Percentiles rank a stretch among this genome's conserved stretches.
Evolutionary conservation across 1,140 invertebrate genomes (phyloP).

Genomic region (Tetragnatha versicolor): DNA sequence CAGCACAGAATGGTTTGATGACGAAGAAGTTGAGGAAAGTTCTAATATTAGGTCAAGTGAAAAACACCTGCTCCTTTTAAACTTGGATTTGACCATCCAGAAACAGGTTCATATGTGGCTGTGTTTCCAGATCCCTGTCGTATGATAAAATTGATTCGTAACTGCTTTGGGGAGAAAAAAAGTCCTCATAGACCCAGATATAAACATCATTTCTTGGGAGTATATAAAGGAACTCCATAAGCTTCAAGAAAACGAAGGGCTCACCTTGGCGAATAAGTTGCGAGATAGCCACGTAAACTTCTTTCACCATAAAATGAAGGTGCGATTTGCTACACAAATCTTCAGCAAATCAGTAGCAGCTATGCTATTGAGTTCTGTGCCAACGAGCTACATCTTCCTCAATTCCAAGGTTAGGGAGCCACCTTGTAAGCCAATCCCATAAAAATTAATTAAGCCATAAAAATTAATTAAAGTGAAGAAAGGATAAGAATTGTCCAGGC

Average conservation of each 20-base stretch:
- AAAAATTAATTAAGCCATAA: no score
- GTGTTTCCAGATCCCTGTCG: conserved; percentile 56
- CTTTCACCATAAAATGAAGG: conserved; percentile 2
- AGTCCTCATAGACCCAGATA: conserved; percentile 55
- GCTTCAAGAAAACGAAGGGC: conserved; percentile 15
- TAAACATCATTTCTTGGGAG: background rate
- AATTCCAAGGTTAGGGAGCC: background rate
- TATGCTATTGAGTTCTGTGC: background rate
- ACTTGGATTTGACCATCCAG: no score
- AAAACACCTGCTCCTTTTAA: no score
- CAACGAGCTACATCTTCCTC: background rate
- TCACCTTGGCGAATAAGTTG: background rate
- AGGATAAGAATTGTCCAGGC: no score
- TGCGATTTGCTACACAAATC: background rate
- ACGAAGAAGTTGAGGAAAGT: no score
- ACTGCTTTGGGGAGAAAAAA: conserved; percentile 57
- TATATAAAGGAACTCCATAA: background rate
- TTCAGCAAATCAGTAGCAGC: background rate
- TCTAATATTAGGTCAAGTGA: no score
- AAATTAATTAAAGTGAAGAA: no score
- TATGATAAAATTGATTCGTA: conserved; percentile 59
- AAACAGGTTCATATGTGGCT: no score
- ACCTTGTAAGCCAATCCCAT: no score
- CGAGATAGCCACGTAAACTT: background rate
- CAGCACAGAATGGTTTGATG: no score